Conservation (phyloP, 1,140 invertebrate species). For the Microplitis mediator region DNA sequence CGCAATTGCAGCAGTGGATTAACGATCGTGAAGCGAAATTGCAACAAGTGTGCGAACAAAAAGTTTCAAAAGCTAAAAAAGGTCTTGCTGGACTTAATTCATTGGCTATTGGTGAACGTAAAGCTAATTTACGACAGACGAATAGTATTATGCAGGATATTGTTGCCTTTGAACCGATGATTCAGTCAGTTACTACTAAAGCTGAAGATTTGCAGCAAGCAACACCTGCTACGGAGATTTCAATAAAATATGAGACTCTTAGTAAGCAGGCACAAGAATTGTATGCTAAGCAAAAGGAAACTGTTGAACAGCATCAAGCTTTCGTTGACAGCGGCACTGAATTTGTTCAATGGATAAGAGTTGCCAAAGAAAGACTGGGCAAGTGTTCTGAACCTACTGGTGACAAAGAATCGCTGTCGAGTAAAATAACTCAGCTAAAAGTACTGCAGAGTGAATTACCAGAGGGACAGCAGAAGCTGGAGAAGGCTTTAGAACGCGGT, state of each 20-base stretch:
- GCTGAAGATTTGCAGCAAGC: constrained; percentile 87
- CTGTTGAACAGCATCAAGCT: constrained; percentile 87
- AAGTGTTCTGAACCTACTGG: constrained; percentile 94
- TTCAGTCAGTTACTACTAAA: constrained; percentile 89
- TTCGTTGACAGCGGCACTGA: constrained; percentile 90
- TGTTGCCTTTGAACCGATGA: constrained; percentile 93
- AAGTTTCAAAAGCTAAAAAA: constrained; percentile 78
- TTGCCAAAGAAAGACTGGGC: constrained; percentile 85
- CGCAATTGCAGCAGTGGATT: constrained; percentile 94
- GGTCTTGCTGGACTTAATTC: constrained; percentile 77
- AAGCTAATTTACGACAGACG: constrained; percentile 86
- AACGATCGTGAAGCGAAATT: constrained; percentile 90
- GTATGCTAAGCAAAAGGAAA: constrained; percentile 89
- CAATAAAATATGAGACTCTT: constrained; percentile 86
- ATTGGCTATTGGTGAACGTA: constrained; percentile 81
- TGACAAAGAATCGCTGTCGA: constrained; percentile 86
- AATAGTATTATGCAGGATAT: constrained; percentile 94
- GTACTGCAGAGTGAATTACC: constrained; percentile 80
- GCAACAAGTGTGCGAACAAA: constrained; percentile 90
- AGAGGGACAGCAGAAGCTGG: constrained; percentile 81
- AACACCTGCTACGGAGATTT: constrained; percentile 85
- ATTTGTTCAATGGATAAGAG: constrained; percentile 89
- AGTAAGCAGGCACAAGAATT: constrained; percentile 88
- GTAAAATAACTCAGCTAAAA: constrained; percentile 84
- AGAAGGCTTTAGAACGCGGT: constrained; percentile 80